Conservation (phyloP, 2,888 invertebrate species). For the Pseudoips prasinana region DNA sequence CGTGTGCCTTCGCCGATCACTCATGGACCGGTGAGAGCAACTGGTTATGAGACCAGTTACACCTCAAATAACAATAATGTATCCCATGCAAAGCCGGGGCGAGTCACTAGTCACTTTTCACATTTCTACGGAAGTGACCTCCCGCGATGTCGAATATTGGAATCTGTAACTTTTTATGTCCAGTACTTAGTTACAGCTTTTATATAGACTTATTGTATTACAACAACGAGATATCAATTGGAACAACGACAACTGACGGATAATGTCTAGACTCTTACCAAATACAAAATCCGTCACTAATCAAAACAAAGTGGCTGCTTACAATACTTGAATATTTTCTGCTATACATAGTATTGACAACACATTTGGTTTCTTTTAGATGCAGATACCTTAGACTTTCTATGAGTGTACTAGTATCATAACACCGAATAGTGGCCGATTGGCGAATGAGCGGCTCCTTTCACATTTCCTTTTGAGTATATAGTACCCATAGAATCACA, state of each 20-base stretch:
- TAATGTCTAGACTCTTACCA: conserved; percentile 19
- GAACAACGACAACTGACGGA: neutral
- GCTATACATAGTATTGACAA: neutral
- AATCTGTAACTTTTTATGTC: too few species aligned
- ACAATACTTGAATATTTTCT: neutral
- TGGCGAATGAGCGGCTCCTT: conserved; percentile 4
- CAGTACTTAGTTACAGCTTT: too few species aligned
- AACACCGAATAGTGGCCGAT: neutral
- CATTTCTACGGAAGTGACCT: too few species aligned
- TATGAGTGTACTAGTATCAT: neutral
- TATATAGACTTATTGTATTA: too few species aligned
- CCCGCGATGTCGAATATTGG: too few species aligned
- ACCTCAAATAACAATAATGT: too few species aligned
- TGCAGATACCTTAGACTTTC: neutral
- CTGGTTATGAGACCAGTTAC: too few species aligned
- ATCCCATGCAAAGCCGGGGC: too few species aligned
- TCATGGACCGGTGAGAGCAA: too few species aligned
- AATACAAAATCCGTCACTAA: conserved; percentile 18
- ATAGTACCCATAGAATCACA: neutral
- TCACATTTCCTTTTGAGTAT: conserved; percentile 11
- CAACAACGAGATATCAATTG: too few species aligned
- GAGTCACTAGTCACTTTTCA: too few species aligned
- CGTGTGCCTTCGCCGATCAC: too few species aligned
- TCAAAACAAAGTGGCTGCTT: conserved; percentile 7
- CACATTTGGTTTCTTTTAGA: conserved; percentile 1